Evolutionary conservation across 2,888 invertebrate genomes (phyloP).

Genomic region (Morpho achilles): DNA sequence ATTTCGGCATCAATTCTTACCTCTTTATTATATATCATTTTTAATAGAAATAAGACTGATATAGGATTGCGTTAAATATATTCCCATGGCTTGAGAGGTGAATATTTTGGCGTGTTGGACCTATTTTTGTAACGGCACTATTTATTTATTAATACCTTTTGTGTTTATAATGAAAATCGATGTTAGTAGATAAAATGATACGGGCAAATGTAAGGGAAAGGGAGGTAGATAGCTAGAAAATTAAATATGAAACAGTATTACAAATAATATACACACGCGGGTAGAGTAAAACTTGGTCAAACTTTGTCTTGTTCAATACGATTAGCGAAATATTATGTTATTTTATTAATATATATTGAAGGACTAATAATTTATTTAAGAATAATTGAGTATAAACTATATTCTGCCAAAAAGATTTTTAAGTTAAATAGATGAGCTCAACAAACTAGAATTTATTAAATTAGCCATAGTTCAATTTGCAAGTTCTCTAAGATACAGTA

Average conservation of each 20-base stretch:
- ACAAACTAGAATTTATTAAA: too few relatives aligned
- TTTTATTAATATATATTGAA: too few relatives aligned
- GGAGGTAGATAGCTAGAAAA: constrained; percentile 24
- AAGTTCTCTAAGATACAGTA: too few relatives aligned
- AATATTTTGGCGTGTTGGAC: constrained; percentile 21
- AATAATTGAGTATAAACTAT: too few relatives aligned
- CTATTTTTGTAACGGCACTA: constrained; percentile 57
- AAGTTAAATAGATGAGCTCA: too few relatives aligned
- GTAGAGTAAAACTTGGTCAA: constrained; percentile 6
- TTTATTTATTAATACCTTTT: constrained; percentile 42
- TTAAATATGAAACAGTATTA: constrained; percentile 13
- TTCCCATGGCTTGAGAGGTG: constrained; percentile 13
- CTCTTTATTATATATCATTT: constrained; percentile 38
- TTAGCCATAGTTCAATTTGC: too few relatives aligned
- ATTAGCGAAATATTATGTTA: too few relatives aligned
- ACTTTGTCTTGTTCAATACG: background rate
- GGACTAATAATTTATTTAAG: too few relatives aligned
- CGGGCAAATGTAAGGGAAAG: constrained; percentile 14
- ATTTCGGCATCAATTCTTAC: constrained; percentile 18
- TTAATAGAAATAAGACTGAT: constrained; percentile 75
- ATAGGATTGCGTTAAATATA: constrained; percentile 48
- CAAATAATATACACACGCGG: constrained; percentile 1
- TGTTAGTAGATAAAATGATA: constrained; percentile 24
- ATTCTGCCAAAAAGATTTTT: too few relatives aligned
- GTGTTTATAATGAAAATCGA: constrained; percentile 37